Base-by-base conservation (phyloP, 2,888 invertebrate genomes). In the Bombylius major region DNA sequence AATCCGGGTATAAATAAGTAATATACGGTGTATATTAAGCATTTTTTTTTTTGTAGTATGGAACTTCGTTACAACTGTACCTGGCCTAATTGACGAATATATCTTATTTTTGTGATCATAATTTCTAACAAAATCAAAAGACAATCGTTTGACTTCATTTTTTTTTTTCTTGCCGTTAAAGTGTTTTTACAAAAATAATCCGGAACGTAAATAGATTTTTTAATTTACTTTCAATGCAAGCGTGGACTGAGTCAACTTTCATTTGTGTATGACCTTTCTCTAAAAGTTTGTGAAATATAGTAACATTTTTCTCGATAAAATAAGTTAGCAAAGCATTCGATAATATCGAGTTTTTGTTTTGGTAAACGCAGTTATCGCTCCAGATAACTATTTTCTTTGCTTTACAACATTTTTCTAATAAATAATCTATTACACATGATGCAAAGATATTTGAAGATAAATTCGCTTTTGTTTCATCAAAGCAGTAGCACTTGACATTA, bases 261-360 rank as follows among this genome's bases (percentile, higher is more conserved):
- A 58, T 56, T 47, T 58, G 58, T 31, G 53, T 55, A 39, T 58
- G 55, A 4, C 53, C 48, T 53, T 51, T 53, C 45, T 42, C 50
- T 13, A 54, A 44, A 48, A 12, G 53, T 45, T 53, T 58, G 48
- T 51, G 53, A 31, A 50, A 46, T n/a, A 55, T 48, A 11, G 39
- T 51, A 23, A 31, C 45, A 46, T 47, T 31, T 31, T 48, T 47
- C 47, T 55, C 36, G 12, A 55, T 52, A 49, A 47, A 14, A 58
- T 12, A 49, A 14, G 7, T 13, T 36, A 53, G 44, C 23, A 58
- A n/a, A 34, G 53, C 51, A 48, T 58, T 58, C 14, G 53, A 45
- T 34, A 58, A 36, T 23, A 48, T 54, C 12, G 45, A 23, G 51
- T 58, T 53, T 31, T 46, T 39, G 44, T 58, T 58, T 49, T 56